Evolutionary conservation across 2,113 vertebrate genomes (phyloP).

Genomic region (Chaetodon trifascialis): DNA sequence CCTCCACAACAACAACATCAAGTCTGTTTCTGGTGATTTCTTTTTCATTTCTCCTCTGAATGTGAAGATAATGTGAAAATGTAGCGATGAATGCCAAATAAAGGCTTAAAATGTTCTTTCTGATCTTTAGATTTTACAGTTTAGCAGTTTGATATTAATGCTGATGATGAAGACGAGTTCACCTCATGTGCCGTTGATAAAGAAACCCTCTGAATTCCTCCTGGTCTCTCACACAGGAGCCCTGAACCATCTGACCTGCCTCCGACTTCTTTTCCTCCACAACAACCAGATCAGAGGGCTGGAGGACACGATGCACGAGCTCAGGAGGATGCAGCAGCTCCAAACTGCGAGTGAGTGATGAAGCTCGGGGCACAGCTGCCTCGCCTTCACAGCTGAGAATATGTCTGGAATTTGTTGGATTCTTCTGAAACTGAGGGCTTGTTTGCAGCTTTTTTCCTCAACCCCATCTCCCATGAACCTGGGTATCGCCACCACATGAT

Average conservation of each 20-base stretch:
- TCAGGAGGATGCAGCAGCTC: conserved; percentile 54
- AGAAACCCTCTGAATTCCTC: background rate
- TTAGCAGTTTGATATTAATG: background rate
- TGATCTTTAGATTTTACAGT: background rate
- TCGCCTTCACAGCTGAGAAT: no score
- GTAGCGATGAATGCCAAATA: background rate
- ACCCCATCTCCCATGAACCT: conserved; percentile 46
- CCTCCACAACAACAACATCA: conserved; percentile 47
- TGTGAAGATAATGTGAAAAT: background rate
- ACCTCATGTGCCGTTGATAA: background rate
- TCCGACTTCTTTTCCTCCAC: conserved; percentile 41
- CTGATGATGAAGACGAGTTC: no score
- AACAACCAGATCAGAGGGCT: conserved; percentile 48
- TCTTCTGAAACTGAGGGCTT: background rate
- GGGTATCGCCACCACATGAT: conserved; percentile 41
- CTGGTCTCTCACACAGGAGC: background rate
- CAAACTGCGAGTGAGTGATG: conserved; percentile 25
- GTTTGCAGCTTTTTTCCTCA: conserved; percentile 51
- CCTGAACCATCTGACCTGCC: conserved; percentile 43
- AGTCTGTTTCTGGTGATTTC: conserved; percentile 36
- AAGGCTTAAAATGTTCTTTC: background rate
- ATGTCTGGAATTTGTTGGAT: background rate
- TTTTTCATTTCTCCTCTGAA: background rate
- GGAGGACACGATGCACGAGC: conserved; percentile 33
- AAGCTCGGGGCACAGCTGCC: background rate